phyloP scores from a whole-genome alignment of 2,797 vertebrate species.

The Odontamblyopus rebecca region DNA sequence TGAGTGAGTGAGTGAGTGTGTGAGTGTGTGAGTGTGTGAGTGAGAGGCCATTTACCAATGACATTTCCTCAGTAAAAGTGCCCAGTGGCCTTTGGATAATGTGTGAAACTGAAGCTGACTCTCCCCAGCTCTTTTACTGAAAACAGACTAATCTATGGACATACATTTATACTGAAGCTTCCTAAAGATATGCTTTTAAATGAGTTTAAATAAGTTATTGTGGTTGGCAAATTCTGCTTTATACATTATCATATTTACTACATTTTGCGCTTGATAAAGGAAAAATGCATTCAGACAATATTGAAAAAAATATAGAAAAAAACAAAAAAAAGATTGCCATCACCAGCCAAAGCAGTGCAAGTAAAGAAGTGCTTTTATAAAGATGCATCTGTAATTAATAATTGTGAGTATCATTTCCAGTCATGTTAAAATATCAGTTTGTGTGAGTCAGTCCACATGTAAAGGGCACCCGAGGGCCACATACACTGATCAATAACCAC shows the following conservation, averaged over 20 bases:
- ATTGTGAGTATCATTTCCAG: background rate
- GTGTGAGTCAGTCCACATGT: background rate
- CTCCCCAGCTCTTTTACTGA: constrained; percentile 31
- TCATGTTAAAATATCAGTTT: background rate
- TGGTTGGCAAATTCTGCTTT: no score
- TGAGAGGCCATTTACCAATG: constrained; percentile 55
- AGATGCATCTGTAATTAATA: background rate
- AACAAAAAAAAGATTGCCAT: no score
- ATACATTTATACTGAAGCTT: constrained; percentile 15
- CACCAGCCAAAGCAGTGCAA: no score
- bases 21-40: background rate
- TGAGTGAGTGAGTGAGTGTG: background rate
- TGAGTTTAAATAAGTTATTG: no score
- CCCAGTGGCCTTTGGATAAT: constrained; percentile 64
- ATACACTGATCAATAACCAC: constrained; percentile 42
- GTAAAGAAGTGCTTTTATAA: no score
- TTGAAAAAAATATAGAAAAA: background rate
- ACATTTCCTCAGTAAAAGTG: constrained; percentile 62
- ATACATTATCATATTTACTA: no score
- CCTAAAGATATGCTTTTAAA: background rate
- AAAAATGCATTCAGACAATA: background rate
- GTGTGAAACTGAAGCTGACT: constrained; percentile 29
- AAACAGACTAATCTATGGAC: constrained; percentile 44
- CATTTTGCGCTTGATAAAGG: background rate
- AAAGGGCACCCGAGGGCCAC: constrained; percentile 14